Conservation (phyloP, 1,140 invertebrate genomes). For the Cyclargus thomasi region DNA sequence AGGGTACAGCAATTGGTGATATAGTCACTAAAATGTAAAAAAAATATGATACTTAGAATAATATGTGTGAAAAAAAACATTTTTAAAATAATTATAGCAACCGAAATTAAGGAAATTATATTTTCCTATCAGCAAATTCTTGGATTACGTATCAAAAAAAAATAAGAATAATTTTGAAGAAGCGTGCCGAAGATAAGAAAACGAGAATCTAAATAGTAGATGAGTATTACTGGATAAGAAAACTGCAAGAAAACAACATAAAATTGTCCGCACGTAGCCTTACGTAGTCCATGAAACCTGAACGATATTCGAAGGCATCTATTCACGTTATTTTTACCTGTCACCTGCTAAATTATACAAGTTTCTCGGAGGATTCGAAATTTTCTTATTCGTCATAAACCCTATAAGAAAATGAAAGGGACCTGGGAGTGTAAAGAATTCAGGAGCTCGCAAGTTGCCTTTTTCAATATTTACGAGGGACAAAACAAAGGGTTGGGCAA, state of each 20-base stretch:
- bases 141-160: too few relatives aligned
- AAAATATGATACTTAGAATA: background rate
- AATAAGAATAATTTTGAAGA: too few relatives aligned
- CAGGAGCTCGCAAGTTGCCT: constrained; percentile 10
- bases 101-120: too few relatives aligned
- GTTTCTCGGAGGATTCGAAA: background rate
- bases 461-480: constrained; percentile 12
- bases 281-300: background rate
- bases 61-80: too few relatives aligned
- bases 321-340: background rate
- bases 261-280: too few relatives aligned
- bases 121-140: too few relatives aligned
- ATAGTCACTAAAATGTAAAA: background rate
- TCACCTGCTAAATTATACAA: background rate
- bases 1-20: background rate
- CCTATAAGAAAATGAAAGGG: background rate
- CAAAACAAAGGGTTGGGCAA: constrained; percentile 6
- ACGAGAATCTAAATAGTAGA: too few relatives aligned
- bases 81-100: too few relatives aligned
- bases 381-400: constrained; percentile 13
- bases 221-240: too few relatives aligned
- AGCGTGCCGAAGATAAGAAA: too few relatives aligned
- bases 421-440: background rate
- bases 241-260: too few relatives aligned
- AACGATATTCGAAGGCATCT: background rate